Percentiles rank a stretch among this genome's conserved stretches.
phyloP scores from a whole-genome alignment of 2,888 invertebrate species.

The Ramazzottius varieornatus region DNA sequence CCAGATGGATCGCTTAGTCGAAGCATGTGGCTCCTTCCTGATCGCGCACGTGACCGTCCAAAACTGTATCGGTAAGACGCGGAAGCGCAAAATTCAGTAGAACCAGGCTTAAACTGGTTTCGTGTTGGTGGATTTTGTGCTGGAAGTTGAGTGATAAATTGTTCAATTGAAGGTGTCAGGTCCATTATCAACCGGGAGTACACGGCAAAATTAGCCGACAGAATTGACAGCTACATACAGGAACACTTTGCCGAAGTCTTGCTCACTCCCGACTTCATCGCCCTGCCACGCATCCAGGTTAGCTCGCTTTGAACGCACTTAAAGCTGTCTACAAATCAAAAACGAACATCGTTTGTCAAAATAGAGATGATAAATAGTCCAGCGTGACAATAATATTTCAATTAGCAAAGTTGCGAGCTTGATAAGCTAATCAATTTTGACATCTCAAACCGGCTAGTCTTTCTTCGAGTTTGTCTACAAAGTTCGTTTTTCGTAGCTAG shows the following conservation, averaged over 20 bases:
- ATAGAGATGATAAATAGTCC: too few species aligned
- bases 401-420: too few species aligned
- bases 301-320: too few species aligned
- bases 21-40: constrained; percentile 23
- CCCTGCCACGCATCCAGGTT: constrained; percentile 16
- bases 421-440: too few species aligned
- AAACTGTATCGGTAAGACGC: constrained; percentile 24
- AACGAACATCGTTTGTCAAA: too few species aligned
- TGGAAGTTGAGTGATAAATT: not conserved
- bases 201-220: constrained; percentile 13
- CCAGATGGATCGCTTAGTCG: constrained; percentile 20
- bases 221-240: constrained; percentile 15
- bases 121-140: too few species aligned
- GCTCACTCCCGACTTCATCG: constrained; percentile 15
- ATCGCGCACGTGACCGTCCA: constrained; percentile 21
- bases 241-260: constrained; percentile 14
- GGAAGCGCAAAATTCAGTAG: too few species aligned
- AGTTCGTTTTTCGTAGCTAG: not conserved
- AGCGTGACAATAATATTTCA: too few species aligned
- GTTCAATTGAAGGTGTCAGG: constrained; percentile 13
- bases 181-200: constrained; percentile 17
- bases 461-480: too few species aligned
- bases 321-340: too few species aligned
- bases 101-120: too few species aligned
- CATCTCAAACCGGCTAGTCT: too few species aligned